Base-by-base conservation (phyloP, 2,113 vertebrate genomes). In the Pseudolaguvia tuberculata region DNA sequence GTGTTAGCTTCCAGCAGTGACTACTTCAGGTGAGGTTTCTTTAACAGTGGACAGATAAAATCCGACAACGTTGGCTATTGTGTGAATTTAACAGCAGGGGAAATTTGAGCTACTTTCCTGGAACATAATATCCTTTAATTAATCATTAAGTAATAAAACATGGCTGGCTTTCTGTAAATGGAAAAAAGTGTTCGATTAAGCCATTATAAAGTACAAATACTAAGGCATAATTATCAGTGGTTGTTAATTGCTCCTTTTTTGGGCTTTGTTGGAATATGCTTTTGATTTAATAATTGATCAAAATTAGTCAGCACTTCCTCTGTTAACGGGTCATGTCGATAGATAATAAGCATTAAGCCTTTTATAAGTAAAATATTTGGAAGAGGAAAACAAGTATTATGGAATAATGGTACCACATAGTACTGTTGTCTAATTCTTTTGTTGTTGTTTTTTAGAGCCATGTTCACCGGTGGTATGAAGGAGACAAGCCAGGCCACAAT, bases 381-480 rank as follows among this genome's bases (percentile, higher is more conserved):
- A 23, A 1, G 31, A 35, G 15, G 12, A 52, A 21, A 48, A 12
- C 39, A 21, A 23, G 14, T 12, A 29, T 31, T 73, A 11, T 25
- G 35, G 11, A 35, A 27, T 17, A 45, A 62, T 58, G 18, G 35
- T 42, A 9, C 14, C 3, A 53, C 17, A 18, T 62, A n/a, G 23
- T 57, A 25, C 39, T 42, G 39, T 6, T 42, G 48, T 6, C 42
- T 48, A 6, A 48, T 31, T 39, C 39, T 58, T 35, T 20, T 15
- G 29, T 47, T 72, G 25, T 63, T 59, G 7, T 65, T 21, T 88
- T 76, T 20, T 88, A 99, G 97, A 90, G 97, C 96, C 0, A 99
- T 99, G 96, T 99, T 99, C 87, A 98, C 96, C 0, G 96, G 97
- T 0, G 97, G 97, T 70, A 99, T 99, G 97, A 89, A 92, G 61